Evolutionary conservation across 1,140 invertebrate genomes (phyloP), one percentile per base, ranked within the genome.

Genomic region (Mesaphorura yosii): DNA sequence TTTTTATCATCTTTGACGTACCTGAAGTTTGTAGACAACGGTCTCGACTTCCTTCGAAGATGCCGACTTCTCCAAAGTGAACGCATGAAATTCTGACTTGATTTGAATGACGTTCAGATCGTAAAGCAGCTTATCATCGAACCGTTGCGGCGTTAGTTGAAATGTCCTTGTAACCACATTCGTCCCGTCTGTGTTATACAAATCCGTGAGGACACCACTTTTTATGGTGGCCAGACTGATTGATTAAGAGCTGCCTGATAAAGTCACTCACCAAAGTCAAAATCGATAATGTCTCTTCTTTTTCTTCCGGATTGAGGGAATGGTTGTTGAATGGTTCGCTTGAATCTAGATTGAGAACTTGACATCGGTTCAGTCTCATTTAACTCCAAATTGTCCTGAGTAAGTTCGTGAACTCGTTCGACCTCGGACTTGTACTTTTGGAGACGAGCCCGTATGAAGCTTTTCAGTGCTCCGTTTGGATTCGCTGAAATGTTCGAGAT

Each of bases 281-380:
- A 31, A 7, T 48, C 5, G 19, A 31, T 48, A 34, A 48, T 48
- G 23, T 48, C 37, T 23, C 46, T 31, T 37, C 46, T 31, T 31
- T 31, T 29, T 31, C 46, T 10, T 5, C 46, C 46, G 37, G 46
- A 31, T 34, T 34, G 27, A 34, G 37, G n/a, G 10, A 10, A 10
- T 34, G 31, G 31, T 34, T 34, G 10, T 34, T 34, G 31, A 10
- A 34, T 34, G 31, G n/a, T 34, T 34, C n/a, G n/a, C n/a, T n/a
- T n/a, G n/a, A n/a, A n/a, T n/a, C n/a, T n/a, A n/a, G n/a, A n/a
- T n/a, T n/a, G n/a, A n/a, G n/a, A n/a, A n/a, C n/a, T n/a, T n/a
- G n/a, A n/a, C 10, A 34, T 34, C 10, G 31, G 10, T 10, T 34
- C 31, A 34, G 31, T 34, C 31, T 34, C 31, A 34, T 34, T 34